Evolutionary conservation across 2,113 vertebrate species (phyloP).

Genomic region (Phylloscopus trochiloides): DNA sequence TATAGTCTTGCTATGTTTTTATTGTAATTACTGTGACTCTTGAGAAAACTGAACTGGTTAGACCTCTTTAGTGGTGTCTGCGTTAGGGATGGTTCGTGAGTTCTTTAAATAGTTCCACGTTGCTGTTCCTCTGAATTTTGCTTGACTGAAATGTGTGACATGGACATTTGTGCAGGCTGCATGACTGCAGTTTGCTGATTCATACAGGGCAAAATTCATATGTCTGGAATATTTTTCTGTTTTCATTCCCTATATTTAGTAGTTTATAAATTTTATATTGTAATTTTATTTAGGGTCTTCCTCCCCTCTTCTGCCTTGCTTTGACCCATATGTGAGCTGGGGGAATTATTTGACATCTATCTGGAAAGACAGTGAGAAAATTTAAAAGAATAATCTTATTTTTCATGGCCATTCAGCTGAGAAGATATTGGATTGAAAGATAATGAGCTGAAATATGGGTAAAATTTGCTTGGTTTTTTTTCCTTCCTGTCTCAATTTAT

Average conservation of each 20-base stretch:
- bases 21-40: not conserved
- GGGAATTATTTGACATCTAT: not conserved
- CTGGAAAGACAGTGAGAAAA: not conserved
- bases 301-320: not conserved
- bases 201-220: not conserved
- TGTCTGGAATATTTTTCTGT: not conserved
- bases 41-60: not conserved
- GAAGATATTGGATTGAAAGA: not conserved
- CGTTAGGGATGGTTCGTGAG: not conserved
- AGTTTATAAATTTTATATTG: not conserved
- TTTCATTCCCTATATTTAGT: not conserved
- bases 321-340: not conserved
- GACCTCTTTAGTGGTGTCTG: not conserved
- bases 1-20: not conserved
- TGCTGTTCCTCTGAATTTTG: not conserved
- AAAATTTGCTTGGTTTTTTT: not conserved
- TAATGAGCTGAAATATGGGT: not conserved
- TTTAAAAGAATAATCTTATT: not conserved
- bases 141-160: not conserved
- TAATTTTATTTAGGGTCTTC: not conserved
- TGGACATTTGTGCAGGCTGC: not conserved
- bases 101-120: not conserved
- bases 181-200: conserved; percentile 9
- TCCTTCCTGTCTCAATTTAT: not conserved
- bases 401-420: not conserved